Evolutionary conservation across 2,888 invertebrate genomes (phyloP).

Genomic region (Silvanus unidentatus): DNA sequence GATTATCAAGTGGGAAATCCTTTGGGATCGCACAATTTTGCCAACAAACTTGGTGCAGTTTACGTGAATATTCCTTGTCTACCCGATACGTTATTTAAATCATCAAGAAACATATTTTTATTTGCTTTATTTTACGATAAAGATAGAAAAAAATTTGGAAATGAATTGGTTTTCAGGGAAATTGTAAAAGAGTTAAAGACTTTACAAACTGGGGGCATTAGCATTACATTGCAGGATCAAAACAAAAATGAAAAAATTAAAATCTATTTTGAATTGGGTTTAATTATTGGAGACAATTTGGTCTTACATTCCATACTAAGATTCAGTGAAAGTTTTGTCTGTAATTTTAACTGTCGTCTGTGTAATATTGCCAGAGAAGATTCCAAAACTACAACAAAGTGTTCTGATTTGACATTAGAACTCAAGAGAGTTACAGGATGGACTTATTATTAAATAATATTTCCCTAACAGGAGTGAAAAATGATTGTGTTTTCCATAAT

Average conservation of each 20-base stretch:
- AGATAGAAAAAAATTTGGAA: conserved; percentile 13
- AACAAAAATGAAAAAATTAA: conserved; percentile 7
- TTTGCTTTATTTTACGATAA: conserved; percentile 12
- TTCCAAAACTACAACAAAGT: conserved; percentile 5
- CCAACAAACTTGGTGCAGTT: conserved; percentile 9
- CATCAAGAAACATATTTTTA: conserved; percentile 11
- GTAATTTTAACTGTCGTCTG: conserved; percentile 19
- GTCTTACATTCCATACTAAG: conserved; percentile 23
- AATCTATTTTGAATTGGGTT: conserved; percentile 15
- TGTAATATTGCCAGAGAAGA: conserved; percentile 11
- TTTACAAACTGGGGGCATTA: conserved; percentile 10
- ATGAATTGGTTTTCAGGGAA: conserved; percentile 9
- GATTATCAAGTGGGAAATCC: conserved; percentile 10
- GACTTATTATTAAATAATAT: conserved; percentile 10
- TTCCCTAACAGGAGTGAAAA: conserved; percentile 13
- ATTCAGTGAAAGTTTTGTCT: conserved; percentile 21
- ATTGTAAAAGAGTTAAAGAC: conserved; percentile 8
- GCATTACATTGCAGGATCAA: too few species aligned
- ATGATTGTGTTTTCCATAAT: conserved; percentile 12
- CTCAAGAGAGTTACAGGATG: conserved; percentile 13
- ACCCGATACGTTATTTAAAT: conserved; percentile 10
- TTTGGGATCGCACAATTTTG: conserved; percentile 5
- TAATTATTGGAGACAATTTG: conserved; percentile 22
- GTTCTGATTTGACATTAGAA: not conserved
- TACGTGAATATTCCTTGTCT: conserved; percentile 10